Evolutionary conservation across 2,797 vertebrate genomes (phyloP).

Genomic region (Lerista edwardsae): DNA sequence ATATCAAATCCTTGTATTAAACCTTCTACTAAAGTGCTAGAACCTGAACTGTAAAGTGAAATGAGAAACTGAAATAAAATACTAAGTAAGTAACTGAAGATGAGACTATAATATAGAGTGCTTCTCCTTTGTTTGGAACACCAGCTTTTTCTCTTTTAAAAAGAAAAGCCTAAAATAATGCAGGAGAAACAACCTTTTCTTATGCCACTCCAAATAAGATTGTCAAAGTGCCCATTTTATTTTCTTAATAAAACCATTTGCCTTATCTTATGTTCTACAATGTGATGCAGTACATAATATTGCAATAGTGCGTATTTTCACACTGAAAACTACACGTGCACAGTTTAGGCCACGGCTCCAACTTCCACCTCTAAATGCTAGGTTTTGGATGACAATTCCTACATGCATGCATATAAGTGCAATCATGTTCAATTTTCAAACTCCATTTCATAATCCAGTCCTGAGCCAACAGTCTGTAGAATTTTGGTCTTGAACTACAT

Average conservation of each 20-base stretch:
- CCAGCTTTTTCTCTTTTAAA: constrained; percentile 27
- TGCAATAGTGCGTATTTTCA: constrained; percentile 56
- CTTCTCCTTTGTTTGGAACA: constrained; percentile 62
- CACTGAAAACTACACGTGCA: constrained; percentile 60
- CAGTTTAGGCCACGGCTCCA: constrained; percentile 52
- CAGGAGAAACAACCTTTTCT: constrained; percentile 60
- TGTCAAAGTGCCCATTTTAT: constrained; percentile 72
- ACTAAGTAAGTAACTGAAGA: constrained; percentile 61
- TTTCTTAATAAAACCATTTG: constrained; percentile 74
- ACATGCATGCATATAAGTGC: constrained; percentile 63
- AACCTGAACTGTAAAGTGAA: constrained; percentile 70
- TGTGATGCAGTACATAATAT: constrained; percentile 60
- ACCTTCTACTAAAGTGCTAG: constrained; percentile 75
- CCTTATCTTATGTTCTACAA: constrained; percentile 78
- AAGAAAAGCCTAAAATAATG: constrained; percentile 63
- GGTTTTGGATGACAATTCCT: constrained; percentile 61
- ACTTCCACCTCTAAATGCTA: constrained; percentile 51
- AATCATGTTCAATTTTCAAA: constrained; percentile 58
- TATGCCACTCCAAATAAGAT: constrained; percentile 62
- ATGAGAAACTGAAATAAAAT: constrained; percentile 61
- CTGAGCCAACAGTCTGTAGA: constrained; percentile 54
- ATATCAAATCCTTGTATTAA: constrained; percentile 74
- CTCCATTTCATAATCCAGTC: constrained; percentile 36
- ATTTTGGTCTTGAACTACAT: constrained; percentile 69
- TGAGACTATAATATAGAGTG: constrained; percentile 63